Evolutionary conservation across 2,888 invertebrate species (phyloP), one percentile per base, ranked within the genome.

Genomic region (Colostygia pectinataria): DNA sequence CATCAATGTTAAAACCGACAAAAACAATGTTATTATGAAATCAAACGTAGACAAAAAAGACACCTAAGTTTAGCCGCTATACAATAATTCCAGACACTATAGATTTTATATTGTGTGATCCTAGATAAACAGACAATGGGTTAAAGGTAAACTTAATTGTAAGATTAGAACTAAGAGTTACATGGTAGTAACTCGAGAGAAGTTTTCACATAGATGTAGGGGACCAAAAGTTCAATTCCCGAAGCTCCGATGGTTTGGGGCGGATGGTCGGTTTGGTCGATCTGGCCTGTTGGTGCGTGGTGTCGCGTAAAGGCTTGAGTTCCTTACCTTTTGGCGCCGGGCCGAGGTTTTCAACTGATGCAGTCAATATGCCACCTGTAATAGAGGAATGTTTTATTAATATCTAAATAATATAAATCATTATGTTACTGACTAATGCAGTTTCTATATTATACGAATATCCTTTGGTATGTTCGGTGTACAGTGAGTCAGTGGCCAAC

Each of bases 201-300:
- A 32, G 14, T 31, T 23, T 63, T 84, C 92, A 96, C 95, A 95
- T 95, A 0, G 95, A 95, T 5, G 95, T 95, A 0, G 96, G 96
- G 4, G 95, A 95, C 95, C 95, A 95, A 83, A 95, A 96, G 79
- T 96, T 96, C 93, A 96, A 94, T 80, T 96, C 96, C 33, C 95
- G 82, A 8, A 95, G 83, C 71, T 95, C 95, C 0, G 95, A 93
- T 0, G 66, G 73, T 64, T 66, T 85, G 71, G 67, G 83, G 66
- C 71, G 65, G 80, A 57, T 83, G 55, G 54, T 64, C 41, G 76
- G 63, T 29, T 76, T 80, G 4, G 54, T 53, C 2, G 66, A 67
- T 25, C 80, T 88, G 14, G 80, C 74, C 51, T 68, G 81, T 13
- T 76, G 79, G 0, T 71, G 61, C 4, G 65, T 25, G 1, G 63